These are phyloP conservation scores for Ardeotis arabs DNA, from an alignment of 2,113 vertebrate genomes.

Conservation along the genomic window DNA sequence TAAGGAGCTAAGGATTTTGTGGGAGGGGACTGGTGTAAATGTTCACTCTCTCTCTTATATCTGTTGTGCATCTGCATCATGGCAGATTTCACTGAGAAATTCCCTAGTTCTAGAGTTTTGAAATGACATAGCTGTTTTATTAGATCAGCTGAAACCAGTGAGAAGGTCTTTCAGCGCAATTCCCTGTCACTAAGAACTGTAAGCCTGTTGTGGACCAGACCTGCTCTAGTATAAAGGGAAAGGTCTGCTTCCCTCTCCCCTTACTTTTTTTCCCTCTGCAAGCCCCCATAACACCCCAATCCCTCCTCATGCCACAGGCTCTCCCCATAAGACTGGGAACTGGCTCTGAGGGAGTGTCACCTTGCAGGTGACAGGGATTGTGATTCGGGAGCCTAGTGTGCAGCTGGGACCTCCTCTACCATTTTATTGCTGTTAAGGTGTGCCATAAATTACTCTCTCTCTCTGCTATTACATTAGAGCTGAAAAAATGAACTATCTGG, in stretches of 20 bases:
- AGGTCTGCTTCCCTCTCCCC: background rate
- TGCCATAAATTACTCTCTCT: background rate
- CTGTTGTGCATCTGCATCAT: background rate
- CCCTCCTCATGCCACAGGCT: rapidly evolving
- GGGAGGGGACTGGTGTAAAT: background rate
- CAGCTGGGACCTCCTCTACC: background rate
- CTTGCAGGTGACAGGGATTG: background rate
- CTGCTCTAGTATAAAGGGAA: rapidly evolving
- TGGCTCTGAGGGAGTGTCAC: background rate
- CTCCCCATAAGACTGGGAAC: background rate
- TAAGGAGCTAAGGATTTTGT: background rate
- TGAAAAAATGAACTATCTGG: background rate
- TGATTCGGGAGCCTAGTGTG: background rate
- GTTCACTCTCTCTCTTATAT: background rate
- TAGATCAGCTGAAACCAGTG: background rate
- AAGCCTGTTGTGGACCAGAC: background rate
- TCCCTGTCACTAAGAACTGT: background rate
- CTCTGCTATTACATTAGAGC: background rate
- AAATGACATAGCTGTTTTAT: background rate
- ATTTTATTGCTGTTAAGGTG: rapidly evolving
- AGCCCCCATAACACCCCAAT: rapidly evolving
- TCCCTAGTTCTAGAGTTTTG: background rate
- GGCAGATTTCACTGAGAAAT: background rate
- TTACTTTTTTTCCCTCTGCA: rapidly evolving
- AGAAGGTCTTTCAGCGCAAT: background rate